Conservation (phyloP, 2,888 invertebrate genomes). For the Nudaria mundana region DNA sequence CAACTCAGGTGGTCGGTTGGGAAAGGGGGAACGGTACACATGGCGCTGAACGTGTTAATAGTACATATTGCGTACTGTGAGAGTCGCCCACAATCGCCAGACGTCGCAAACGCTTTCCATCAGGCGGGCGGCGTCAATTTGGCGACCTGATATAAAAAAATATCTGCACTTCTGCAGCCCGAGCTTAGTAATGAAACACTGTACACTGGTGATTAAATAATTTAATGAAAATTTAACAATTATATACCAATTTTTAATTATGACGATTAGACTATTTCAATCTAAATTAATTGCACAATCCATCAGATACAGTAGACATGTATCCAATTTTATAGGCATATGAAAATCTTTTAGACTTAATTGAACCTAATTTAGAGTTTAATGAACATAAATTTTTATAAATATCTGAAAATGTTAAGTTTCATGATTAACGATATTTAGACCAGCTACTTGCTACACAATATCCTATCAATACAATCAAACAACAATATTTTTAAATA, state of each 20-base stretch:
- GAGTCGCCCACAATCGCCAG: too few species aligned
- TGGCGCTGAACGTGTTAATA: too few species aligned
- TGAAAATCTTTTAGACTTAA: constrained; percentile 11
- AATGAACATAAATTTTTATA: too few species aligned
- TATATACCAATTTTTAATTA: constrained; percentile 67
- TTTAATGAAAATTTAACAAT: constrained; percentile 73
- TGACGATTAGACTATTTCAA: constrained; percentile 43
- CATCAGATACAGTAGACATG: constrained; percentile 28
- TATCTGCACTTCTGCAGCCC: too few species aligned
- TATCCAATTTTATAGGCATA: constrained; percentile 17
- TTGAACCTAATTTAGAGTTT: too few species aligned
- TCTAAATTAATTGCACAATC: constrained; percentile 60
- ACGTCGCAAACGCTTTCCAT: too few species aligned
- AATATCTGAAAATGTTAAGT: background rate
- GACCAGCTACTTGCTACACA: constrained; percentile 14
- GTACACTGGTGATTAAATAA: constrained; percentile 70
- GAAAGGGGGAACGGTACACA: too few species aligned
- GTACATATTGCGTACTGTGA: too few species aligned
- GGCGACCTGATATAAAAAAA: too few species aligned
- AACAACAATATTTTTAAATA: constrained; percentile 23
- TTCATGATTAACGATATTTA: constrained; percentile 13
- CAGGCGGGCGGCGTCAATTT: too few species aligned
- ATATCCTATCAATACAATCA: constrained; percentile 19
- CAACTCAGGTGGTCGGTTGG: too few species aligned
- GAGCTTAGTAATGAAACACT: too few species aligned